A percentile compares a stretch with the other conserved stretches of the same genome.
Evolutionary conservation across 2,888 invertebrate genomes (phyloP).

Genomic region (Abrostola triplasia): DNA sequence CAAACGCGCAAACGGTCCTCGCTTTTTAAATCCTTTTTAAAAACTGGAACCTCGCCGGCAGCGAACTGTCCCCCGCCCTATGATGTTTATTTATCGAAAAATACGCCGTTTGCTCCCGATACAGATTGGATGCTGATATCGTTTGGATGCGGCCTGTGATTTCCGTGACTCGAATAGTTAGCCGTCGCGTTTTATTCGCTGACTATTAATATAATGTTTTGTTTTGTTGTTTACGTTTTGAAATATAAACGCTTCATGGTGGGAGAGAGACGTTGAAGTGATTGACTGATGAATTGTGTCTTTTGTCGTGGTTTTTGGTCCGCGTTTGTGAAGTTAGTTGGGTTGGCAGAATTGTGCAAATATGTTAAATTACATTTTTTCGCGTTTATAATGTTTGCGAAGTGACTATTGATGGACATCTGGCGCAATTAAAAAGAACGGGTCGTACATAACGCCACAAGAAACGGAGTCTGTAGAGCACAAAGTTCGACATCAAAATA

Average conservation of each 20-base stretch:
- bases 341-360: too few relatives aligned
- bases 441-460: too few relatives aligned
- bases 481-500: too few relatives aligned
- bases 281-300: too few relatives aligned
- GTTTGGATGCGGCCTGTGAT: conserved; percentile 32
- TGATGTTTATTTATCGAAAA: conserved; percentile 53
- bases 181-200: conserved; percentile 31
- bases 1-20: not conserved
- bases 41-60: not conserved
- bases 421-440: too few relatives aligned
- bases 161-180: conserved; percentile 33
- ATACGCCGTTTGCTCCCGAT: conserved; percentile 42
- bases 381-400: too few relatives aligned
- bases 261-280: not conserved
- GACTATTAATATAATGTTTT: conserved; percentile 14
- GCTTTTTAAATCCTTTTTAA: not conserved
- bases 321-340: too few relatives aligned
- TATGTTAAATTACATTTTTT: too few relatives aligned
- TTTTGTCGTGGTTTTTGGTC: too few relatives aligned
- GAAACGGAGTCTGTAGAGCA: too few relatives aligned
- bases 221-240: not conserved
- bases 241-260: not conserved
- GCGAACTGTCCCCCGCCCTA: conserved; percentile 19
- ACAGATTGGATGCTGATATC: conserved; percentile 52
- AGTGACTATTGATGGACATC: too few relatives aligned